Evolutionary conservation across 2,888 invertebrate genomes (phyloP).

Genomic region (Synergus gifuensis): DNA sequence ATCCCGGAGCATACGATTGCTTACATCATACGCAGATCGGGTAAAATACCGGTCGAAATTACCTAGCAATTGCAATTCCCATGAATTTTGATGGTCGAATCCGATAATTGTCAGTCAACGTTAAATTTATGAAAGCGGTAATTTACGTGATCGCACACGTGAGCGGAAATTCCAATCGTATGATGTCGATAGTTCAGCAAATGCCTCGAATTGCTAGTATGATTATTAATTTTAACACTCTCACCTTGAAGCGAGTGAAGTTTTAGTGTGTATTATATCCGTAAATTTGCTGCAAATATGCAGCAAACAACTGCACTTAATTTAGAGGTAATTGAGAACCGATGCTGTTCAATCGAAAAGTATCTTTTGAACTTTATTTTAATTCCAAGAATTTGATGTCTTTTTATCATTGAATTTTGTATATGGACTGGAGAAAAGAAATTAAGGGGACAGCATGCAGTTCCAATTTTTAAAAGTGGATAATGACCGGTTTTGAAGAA

Average conservation of each 20-base stretch:
- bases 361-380: neutral
- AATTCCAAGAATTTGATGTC: neutral
- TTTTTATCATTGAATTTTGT: slow-evolving; percentile 9
- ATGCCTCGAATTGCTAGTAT: neutral
- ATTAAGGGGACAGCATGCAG: slow-evolving; percentile 20
- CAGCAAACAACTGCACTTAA: neutral
- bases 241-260: too few species aligned
- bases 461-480: slow-evolving; percentile 36
- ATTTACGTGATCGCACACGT: slow-evolving; percentile 55
- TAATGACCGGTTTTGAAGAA: slow-evolving; percentile 28
- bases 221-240: slow-evolving; percentile 3
- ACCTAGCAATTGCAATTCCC: slow-evolving; percentile 59
- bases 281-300: too few species aligned
- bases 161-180: slow-evolving; percentile 58
- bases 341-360: neutral
- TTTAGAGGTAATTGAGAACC: neutral
- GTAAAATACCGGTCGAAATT: slow-evolving; percentile 61
- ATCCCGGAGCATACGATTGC: slow-evolving; percentile 14
- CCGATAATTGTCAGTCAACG: slow-evolving; percentile 65
- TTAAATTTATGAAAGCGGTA: slow-evolving; percentile 67
- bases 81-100: slow-evolving; percentile 56
- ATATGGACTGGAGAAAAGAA: neutral
- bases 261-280: too few species aligned
- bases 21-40: slow-evolving; percentile 33
- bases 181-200: neutral